Conservation (phyloP, 1,140 invertebrate species). For the Marisa cornuarietis region DNA sequence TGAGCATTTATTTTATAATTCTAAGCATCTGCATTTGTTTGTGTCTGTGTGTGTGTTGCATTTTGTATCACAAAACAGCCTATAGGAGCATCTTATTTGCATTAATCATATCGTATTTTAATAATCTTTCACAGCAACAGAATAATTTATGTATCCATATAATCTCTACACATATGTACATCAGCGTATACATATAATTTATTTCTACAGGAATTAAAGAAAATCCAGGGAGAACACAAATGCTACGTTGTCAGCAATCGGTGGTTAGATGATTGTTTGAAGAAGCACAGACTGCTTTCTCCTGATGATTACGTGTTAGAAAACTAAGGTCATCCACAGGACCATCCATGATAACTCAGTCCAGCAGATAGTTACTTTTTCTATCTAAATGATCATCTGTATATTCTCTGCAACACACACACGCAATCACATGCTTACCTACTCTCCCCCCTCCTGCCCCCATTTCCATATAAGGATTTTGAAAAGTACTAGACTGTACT, state of each 20-base stretch:
- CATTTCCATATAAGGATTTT: not conserved
- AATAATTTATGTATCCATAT: too few relatives aligned
- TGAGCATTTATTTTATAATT: not conserved
- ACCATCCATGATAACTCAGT: too few relatives aligned
- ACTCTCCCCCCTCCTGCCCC: not conserved
- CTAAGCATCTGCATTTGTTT: too few relatives aligned
- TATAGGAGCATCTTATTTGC: too few relatives aligned
- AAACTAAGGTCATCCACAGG: too few relatives aligned
- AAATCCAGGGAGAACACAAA: conserved; percentile 18
- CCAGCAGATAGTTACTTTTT: too few relatives aligned
- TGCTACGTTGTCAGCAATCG: conserved; percentile 30
- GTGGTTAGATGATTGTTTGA: conserved; percentile 44
- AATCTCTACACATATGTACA: too few relatives aligned
- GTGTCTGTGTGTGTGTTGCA: too few relatives aligned
- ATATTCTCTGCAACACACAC: too few relatives aligned
- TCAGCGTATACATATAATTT: not conserved
- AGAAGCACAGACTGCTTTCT: conserved; percentile 29
- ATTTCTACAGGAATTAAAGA: conserved; percentile 29
- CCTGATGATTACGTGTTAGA: conserved; percentile 25
- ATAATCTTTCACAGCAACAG: not conserved
- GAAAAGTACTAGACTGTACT: too few relatives aligned
- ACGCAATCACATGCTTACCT: not conserved
- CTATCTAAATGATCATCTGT: too few relatives aligned
- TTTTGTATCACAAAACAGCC: too few relatives aligned
- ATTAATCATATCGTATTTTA: not conserved